Base-by-base conservation (phyloP, 2,113 vertebrate genomes). In the Rhombomys opimus region DNA sequence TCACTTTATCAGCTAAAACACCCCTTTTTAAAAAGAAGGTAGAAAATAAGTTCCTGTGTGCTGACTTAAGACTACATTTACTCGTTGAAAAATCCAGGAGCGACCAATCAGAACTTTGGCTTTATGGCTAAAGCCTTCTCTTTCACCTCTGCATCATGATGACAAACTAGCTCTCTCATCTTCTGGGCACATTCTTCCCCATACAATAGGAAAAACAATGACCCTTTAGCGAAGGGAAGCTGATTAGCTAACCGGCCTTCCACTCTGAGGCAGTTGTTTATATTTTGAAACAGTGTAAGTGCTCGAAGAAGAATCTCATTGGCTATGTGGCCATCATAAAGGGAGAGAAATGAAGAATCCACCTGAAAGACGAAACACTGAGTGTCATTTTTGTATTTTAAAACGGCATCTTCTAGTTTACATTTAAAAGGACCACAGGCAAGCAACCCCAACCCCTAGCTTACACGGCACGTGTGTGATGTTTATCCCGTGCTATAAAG, bases 301-400 rank as follows among this genome's bases (percentile, higher is more conserved):
- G 98, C 98, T 94, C 99, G 98, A 91, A 99, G 98, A 72, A 99
- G 99, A 97, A 99, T 98, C 0, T 99, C 98, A 75, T 98, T 98
- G 91, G 98, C 98, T 30, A 98, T 98, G 12, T 95, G 93, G 90
- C 91, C 78, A 11, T 99, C 99, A 97, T 99, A 99, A 91, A 99
- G 98, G 87, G 98, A 98, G 87, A 99, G 94, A 78, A 99, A 90
- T 11, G 99, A 99, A 11, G 99, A 98, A 41, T 99, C 99, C 61
- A 98, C 99, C 99, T 99, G 94, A 57, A 72, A 94, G 6, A 76
- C 68, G 41, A 97, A 92, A 94, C 22, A 75, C n/a, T 7, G 38
- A 92, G n/a, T 54, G 50, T 72, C 52, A 89, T 63, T 77, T 85
- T 81, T 18, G 54, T 14, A 81, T 75, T 86, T 86, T 78, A 67